Percentiles rank a stretch among this genome's conserved stretches.
Conservation (phyloP, 2,797 vertebrate species). For the Gambusia yucatana region DNA sequence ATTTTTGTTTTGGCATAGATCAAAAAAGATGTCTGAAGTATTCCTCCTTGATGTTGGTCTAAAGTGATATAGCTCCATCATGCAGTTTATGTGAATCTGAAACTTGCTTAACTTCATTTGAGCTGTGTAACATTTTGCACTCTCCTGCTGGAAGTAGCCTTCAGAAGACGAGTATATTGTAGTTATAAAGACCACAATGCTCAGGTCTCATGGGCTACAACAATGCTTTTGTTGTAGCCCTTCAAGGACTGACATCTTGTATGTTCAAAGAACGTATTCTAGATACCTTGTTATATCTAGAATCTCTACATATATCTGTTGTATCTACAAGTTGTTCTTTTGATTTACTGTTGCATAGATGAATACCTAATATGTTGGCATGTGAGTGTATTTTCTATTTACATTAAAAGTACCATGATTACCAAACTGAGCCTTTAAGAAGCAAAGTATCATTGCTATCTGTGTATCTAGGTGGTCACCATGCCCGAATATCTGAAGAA, state of each 20-base stretch:
- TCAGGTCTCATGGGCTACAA: too few relatives aligned
- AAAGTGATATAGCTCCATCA: not conserved
- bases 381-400: not conserved
- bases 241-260: not conserved
- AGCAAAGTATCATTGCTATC: not conserved
- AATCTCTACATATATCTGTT: not conserved
- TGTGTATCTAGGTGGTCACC: conserved; percentile 87
- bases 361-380: not conserved
- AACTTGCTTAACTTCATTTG: not conserved
- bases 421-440: not conserved
- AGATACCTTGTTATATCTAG: not conserved
- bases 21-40: not conserved
- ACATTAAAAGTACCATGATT: not conserved
- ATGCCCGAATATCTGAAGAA: conserved; percentile 96
- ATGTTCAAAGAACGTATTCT: not conserved
- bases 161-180: too few relatives aligned
- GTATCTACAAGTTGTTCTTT: not conserved
- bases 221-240: not conserved
- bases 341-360: not conserved
- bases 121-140: not conserved
- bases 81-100: not conserved
- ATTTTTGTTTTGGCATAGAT: not conserved
- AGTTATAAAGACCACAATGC: too few relatives aligned
- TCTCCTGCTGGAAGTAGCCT: too few relatives aligned
- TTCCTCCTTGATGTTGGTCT: not conserved